Conservation (phyloP, 1,140 invertebrate species). For the Leptonema lineaticorne region DNA sequence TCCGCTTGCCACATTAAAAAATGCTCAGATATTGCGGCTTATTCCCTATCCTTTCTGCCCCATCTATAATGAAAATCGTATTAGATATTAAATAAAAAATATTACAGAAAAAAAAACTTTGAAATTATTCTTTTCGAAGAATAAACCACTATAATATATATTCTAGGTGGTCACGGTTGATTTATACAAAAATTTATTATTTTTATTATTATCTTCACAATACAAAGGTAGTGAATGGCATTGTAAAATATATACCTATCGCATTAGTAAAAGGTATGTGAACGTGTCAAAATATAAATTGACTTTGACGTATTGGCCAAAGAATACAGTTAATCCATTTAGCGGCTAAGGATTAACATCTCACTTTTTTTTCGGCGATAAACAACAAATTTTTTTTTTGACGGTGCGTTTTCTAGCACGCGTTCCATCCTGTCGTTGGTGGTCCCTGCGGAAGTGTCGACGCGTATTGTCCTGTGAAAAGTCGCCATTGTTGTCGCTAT, state of each 20-base stretch:
- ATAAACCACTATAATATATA: too few relatives aligned
- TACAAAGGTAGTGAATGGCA: neutral
- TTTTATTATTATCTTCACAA: too few relatives aligned
- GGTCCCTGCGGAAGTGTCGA: slow-evolving; percentile 11
- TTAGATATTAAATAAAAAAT: slow-evolving; percentile 19
- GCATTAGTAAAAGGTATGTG: slow-evolving; percentile 7
- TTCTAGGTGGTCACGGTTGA: too few relatives aligned
- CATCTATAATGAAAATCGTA: neutral
- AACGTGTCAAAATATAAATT: slow-evolving; percentile 32
- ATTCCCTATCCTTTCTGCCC: slow-evolving; percentile 2
- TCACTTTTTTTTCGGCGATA: neutral
- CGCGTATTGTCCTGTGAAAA: neutral
- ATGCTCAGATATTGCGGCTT: slow-evolving; percentile 28
- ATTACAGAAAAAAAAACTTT: neutral
- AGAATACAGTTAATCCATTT: slow-evolving; percentile 18
- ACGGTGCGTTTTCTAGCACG: neutral
- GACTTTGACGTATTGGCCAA: slow-evolving; percentile 33
- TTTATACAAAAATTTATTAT: too few relatives aligned
- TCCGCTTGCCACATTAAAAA: slow-evolving; percentile 35
- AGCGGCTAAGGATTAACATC: slow-evolving; percentile 31
- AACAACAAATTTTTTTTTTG: neutral
- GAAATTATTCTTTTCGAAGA: neutral
- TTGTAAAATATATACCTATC: too few relatives aligned
- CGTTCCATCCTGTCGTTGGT: neutral
- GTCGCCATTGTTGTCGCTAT: too few relatives aligned